Evolutionary conservation across 2,797 vertebrate genomes (phyloP).

Genomic region (Tragelaphus eurycerus): DNA sequence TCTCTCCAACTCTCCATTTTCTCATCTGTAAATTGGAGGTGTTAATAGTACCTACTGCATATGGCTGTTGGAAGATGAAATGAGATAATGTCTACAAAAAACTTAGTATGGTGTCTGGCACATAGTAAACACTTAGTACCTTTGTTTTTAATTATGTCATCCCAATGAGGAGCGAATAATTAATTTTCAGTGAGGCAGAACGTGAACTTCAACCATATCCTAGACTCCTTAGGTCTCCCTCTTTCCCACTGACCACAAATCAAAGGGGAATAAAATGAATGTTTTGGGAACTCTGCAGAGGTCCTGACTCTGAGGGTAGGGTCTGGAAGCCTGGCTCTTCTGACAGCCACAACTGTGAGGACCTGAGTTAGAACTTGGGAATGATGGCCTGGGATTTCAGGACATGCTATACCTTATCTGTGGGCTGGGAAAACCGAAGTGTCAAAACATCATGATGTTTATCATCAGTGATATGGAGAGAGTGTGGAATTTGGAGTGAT

Average conservation of each 20-base stretch:
- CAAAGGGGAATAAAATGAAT: neutral
- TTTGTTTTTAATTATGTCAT: slow-evolving; percentile 46
- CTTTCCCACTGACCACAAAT: neutral
- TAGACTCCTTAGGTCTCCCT: neutral
- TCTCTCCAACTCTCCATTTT: neutral
- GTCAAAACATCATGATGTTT: neutral
- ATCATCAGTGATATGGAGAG: neutral
- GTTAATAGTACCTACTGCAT: slow-evolving; percentile 27
- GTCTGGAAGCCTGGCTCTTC: neutral
- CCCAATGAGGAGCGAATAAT: slow-evolving; percentile 13
- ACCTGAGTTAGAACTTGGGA: slow-evolving; percentile 4
- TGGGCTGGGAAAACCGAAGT: neutral
- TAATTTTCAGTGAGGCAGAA: slow-evolving; percentile 58
- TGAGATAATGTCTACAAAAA: slow-evolving; percentile 58
- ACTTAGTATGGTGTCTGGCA: slow-evolving; percentile 17
- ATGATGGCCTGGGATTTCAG: neutral
- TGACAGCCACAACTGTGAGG: neutral
- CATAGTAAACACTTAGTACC: slow-evolving; percentile 17
- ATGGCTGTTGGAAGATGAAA: slow-evolving; percentile 37
- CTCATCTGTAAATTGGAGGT: slow-evolving; percentile 27
- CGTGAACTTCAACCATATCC: neutral
- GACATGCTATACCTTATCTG: neutral
- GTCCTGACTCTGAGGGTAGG: neutral
- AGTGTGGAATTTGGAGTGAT: neutral
- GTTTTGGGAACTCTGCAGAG: neutral